These are phyloP conservation scores for Mobula hypostoma DNA, from an alignment of 2,113 vertebrate genomes.

Conservation along the genomic window DNA sequence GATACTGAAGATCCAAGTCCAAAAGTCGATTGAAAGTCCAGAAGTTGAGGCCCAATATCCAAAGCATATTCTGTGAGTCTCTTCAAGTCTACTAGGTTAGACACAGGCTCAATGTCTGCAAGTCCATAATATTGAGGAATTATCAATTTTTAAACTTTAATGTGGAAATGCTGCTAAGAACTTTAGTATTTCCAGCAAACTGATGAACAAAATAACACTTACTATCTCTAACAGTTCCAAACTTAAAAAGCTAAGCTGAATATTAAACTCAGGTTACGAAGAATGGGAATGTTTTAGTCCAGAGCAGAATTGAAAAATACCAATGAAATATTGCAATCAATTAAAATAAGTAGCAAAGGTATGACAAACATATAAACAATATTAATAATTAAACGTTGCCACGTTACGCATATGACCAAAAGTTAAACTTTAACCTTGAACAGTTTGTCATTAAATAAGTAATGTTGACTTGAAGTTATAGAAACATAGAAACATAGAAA, in stretches of 20 bases:
- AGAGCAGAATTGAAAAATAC: not conserved
- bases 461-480: not conserved
- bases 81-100: too few species aligned
- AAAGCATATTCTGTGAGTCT: too few species aligned
- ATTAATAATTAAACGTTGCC: not conserved
- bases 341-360: not conserved
- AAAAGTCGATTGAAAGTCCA: too few species aligned
- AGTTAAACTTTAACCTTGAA: too few species aligned
- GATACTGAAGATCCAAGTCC: too few species aligned
- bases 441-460: not conserved
- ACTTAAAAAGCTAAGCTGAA: not conserved
- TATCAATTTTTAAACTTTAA: not conserved
- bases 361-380: not conserved
- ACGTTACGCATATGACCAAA: too few species aligned
- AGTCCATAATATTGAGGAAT: too few species aligned
- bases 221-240: not conserved
- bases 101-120: too few species aligned
- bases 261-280: not conserved
- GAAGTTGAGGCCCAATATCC: too few species aligned
- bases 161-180: not conserved
- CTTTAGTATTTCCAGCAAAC: not conserved
- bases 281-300: not conserved
- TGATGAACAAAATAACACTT: not conserved
- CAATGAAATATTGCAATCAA: not conserved
- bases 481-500: too few species aligned